Evolutionary conservation across 2,888 invertebrate genomes (phyloP).

Genomic region (Eueremaeus valkanovi): DNA sequence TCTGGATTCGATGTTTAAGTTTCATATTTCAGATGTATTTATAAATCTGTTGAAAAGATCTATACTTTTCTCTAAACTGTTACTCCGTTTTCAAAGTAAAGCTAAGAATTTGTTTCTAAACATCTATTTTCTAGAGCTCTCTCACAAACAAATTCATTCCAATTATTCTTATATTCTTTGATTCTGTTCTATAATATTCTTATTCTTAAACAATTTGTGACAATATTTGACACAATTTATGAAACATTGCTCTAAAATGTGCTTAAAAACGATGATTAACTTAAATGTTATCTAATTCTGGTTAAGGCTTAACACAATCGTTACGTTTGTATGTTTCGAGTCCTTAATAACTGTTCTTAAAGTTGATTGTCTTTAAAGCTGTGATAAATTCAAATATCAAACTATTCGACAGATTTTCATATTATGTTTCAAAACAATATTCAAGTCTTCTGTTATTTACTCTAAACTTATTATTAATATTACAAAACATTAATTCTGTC

Average conservation of each 20-base stretch:
- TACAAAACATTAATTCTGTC: neutral
- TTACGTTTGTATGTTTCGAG: neutral
- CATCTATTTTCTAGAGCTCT: neutral
- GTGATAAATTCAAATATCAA: slow-evolving; percentile 27
- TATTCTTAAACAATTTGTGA: neutral
- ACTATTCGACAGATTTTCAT: neutral
- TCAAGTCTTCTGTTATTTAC: neutral
- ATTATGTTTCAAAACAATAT: neutral
- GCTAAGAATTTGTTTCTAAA: neutral
- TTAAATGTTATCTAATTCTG: neutral
- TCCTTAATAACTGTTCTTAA: neutral
- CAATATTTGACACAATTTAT: neutral
- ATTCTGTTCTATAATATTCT: too few species aligned
- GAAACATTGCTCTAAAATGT: slow-evolving; percentile 27
- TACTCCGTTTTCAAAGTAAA: slow-evolving; percentile 34
- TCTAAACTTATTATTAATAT: neutral
- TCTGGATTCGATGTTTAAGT: slow-evolving; percentile 7
- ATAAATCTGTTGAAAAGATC: slow-evolving; percentile 23
- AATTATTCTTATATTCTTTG: neutral
- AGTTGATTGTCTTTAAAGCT: slow-evolving; percentile 16
- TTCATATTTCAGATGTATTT: neutral
- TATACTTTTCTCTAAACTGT: slow-evolving; percentile 8
- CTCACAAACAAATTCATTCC: neutral
- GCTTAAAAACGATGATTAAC: slow-evolving; percentile 23
- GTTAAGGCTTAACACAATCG: neutral